Evolutionary conservation across 2,888 invertebrate genomes (phyloP), one percentile per base, ranked within the genome.

Genomic region (Hemaris fuciformis): DNA sequence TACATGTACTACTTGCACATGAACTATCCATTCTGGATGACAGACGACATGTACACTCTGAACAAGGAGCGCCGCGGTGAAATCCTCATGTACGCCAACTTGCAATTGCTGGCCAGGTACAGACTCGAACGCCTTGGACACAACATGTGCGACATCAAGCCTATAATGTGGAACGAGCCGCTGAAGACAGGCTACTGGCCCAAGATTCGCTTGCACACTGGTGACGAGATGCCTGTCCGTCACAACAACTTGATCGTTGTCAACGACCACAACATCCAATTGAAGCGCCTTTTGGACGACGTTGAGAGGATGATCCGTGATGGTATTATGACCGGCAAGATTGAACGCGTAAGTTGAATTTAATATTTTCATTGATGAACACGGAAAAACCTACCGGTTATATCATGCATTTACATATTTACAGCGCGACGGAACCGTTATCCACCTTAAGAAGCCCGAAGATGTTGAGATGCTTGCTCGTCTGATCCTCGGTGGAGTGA

Each of bases 21-120:
- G 80, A 94, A 94, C 79, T 95, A 94, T 81, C 96, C 96, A 3
- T 94, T 89, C 90, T 96, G 95, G 95, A 93, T 95, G 91, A 90
- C 93, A 64, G 94, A 94, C 48, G 89, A 93, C 10, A 85, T 92
- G 31, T 93, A 90, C 71, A 85, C 81, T 20, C 71, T 93, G 46
- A 85, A 91, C 70, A 89, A 89, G 70, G 91, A 90, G 69, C 87
- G 88, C 59, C 93, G 94, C 31, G 94, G 94, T 53, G 94, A 94
- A 80, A 81, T 94, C 46, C 87, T 93, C 81, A 93, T 93, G 85
- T 94, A 93, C 85, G 93, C 91, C 70, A 93, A 93, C 82, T 94
- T 95, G 80, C 95, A 95, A 79, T 83, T 96, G 42, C 76, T 95
- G 67, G 95, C 95, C 48, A 93, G 95, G 66, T 84, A 87, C 69